These are phyloP conservation scores for Trichonephila clavipes DNA, from an alignment of 1,140 invertebrate genomes.

Conservation along the genomic window DNA sequence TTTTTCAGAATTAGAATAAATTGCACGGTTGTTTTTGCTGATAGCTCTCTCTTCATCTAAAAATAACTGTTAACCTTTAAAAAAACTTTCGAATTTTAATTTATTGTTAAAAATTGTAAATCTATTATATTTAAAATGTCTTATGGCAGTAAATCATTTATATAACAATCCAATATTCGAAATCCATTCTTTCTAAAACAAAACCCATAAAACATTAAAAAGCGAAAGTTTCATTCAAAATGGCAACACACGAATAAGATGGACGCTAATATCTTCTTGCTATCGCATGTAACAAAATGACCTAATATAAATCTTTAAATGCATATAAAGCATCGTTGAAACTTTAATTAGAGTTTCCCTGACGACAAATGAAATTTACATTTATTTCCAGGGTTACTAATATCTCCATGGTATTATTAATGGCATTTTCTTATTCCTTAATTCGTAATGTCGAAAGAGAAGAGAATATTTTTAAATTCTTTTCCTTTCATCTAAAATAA, in stretches of 20 bases:
- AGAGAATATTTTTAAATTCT: slow-evolving; percentile 11
- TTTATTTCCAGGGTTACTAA: slow-evolving; percentile 17
- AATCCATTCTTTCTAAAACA: not conserved
- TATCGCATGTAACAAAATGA: slow-evolving; percentile 5
- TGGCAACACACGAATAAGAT: not conserved
- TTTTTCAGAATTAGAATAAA: too few relatives aligned
- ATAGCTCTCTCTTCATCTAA: not conserved
- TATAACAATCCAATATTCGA: not conserved
- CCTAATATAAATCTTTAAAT: not conserved
- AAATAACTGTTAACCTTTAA: too few relatives aligned
- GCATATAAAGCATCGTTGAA: slow-evolving; percentile 5
- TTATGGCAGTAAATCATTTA: not conserved
- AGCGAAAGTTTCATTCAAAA: not conserved
- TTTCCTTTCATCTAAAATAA: slow-evolving; percentile 13
- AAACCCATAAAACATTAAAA: not conserved
- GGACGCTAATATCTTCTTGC: not conserved
- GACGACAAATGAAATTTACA: slow-evolving; percentile 31
- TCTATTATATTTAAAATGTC: not conserved
- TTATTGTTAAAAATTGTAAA: too few relatives aligned
- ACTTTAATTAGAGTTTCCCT: slow-evolving; percentile 9
- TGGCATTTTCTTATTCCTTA: slow-evolving; percentile 18
- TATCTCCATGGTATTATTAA: slow-evolving; percentile 11
- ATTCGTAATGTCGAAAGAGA: slow-evolving; percentile 1
- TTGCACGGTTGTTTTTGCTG: too few relatives aligned
- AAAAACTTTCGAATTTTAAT: too few relatives aligned